A percentile compares a stretch with the other conserved stretches of the same genome.
phyloP scores from a whole-genome alignment of 2,113 vertebrate genomes.

The Hydrolagus affinis region DNA sequence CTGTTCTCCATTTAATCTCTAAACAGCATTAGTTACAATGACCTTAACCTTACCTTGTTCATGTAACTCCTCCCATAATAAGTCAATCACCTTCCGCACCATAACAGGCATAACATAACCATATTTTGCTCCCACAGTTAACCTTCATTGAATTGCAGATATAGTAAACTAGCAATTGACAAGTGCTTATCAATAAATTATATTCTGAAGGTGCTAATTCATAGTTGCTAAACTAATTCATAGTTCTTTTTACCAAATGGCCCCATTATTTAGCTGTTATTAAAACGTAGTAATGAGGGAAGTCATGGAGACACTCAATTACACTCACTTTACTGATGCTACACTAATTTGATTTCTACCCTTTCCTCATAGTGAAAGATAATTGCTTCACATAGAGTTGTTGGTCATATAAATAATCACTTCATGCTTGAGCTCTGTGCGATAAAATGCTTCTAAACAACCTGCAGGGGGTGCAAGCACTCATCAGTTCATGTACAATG shows the following conservation, averaged over 20 bases:
- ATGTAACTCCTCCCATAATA: background rate
- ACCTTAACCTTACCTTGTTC: background rate
- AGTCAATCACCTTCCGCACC: conserved; percentile 1
- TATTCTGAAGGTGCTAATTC: background rate
- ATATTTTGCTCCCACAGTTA: background rate
- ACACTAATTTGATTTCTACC: conserved; percentile 55
- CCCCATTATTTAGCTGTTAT: conserved; percentile 62
- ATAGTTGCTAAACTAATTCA: background rate
- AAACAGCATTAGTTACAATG: background rate
- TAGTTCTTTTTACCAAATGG: conserved; percentile 22
- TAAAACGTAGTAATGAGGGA: conserved; percentile 61
- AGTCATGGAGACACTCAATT: conserved; percentile 65
- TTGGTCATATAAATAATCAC: conserved; percentile 62
- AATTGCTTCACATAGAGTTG: conserved; percentile 62
- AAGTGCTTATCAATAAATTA: background rate
- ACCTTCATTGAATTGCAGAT: background rate
- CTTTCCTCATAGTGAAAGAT: conserved; percentile 63
- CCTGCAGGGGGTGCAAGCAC: conserved; percentile 37
- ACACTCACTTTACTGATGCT: conserved; percentile 58
- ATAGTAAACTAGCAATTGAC: background rate
- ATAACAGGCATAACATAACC: background rate
- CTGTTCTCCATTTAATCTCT: background rate
- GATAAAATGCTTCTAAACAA: conserved; percentile 41
- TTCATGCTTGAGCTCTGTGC: conserved; percentile 47
- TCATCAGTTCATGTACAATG: conserved; percentile 36